Percentiles rank a stretch among this genome's conserved stretches.
Evolutionary conservation across 2,888 invertebrate species (phyloP).

Genomic region (Cerastis rubricosa): DNA sequence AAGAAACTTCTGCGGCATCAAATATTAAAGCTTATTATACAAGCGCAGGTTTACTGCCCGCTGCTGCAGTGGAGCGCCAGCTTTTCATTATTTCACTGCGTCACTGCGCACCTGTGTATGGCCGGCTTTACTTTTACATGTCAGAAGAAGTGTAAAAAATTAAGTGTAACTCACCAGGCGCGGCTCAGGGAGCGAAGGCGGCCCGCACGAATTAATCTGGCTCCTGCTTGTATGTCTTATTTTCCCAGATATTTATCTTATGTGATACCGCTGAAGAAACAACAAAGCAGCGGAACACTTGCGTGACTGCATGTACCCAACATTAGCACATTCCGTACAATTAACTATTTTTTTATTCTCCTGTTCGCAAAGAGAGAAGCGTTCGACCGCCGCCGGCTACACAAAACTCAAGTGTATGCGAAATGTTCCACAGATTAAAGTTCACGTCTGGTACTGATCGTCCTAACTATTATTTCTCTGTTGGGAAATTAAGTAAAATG

Average conservation of each 20-base stretch:
- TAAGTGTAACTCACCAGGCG: neutral
- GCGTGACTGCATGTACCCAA: neutral
- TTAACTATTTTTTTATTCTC: neutral
- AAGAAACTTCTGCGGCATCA: slow-evolving; percentile 45
- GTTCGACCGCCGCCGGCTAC: neutral
- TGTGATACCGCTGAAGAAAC: neutral
- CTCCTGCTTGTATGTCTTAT: neutral
- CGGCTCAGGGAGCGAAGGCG: neutral
- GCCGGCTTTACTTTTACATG: slow-evolving; percentile 22
- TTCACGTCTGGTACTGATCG: slow-evolving; percentile 33
- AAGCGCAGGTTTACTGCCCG: slow-evolving; percentile 17
- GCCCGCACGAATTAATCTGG: neutral
- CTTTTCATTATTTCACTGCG: slow-evolving; percentile 34
- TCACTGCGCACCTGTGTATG: slow-evolving; percentile 22
- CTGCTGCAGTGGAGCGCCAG: slow-evolving; percentile 35
- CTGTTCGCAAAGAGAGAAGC: neutral
- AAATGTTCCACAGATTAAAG: slow-evolving; percentile 45
- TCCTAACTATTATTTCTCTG: slow-evolving; percentile 52
- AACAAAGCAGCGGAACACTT: too few relatives aligned
- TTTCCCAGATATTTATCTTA: neutral
- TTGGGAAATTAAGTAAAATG: slow-evolving; percentile 56
- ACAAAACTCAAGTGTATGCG: slow-evolving; percentile 27
- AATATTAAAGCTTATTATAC: slow-evolving; percentile 43
- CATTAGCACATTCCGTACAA: neutral
- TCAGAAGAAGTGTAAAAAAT: slow-evolving; percentile 5